A percentile compares a stretch with the other conserved stretches of the same genome.
Evolutionary conservation across 1,140 invertebrate genomes (phyloP).

Genomic region (Bombus ignitus): DNA sequence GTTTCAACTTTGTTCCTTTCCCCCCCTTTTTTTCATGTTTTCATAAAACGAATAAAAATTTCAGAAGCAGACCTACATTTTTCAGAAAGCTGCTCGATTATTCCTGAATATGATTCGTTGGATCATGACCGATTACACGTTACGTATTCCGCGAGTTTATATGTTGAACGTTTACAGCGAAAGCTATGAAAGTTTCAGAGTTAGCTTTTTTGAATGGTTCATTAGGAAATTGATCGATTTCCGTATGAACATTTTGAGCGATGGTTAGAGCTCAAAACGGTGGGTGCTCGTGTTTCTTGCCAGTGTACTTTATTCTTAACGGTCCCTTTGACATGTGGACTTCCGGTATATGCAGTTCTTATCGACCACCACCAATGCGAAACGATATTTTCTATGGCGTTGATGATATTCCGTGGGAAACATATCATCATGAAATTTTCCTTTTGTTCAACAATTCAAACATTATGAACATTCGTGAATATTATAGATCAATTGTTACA

Average conservation of each 20-base stretch:
- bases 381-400: slow-evolving; percentile 1
- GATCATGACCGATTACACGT: neutral
- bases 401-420: neutral
- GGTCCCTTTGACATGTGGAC: neutral
- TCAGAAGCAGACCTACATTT: neutral
- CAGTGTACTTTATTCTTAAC: neutral
- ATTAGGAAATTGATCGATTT: neutral
- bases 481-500: neutral
- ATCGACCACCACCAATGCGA: slow-evolving; percentile 1
- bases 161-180: no score
- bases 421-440: neutral
- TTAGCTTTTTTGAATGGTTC: neutral
- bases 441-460: neutral
- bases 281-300: slow-evolving; percentile 21
- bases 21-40: no score
- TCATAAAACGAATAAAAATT: neutral
- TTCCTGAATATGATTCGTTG: neutral
- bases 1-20: neutral
- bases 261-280: slow-evolving; percentile 20
- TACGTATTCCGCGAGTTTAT: slow-evolving; percentile 1
- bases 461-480: neutral
- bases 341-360: slow-evolving; percentile 17
- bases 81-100: neutral
- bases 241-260: no score
- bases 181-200: no score